Conservation (phyloP, 2,888 invertebrate species). For the Cephus pulcher region DNA sequence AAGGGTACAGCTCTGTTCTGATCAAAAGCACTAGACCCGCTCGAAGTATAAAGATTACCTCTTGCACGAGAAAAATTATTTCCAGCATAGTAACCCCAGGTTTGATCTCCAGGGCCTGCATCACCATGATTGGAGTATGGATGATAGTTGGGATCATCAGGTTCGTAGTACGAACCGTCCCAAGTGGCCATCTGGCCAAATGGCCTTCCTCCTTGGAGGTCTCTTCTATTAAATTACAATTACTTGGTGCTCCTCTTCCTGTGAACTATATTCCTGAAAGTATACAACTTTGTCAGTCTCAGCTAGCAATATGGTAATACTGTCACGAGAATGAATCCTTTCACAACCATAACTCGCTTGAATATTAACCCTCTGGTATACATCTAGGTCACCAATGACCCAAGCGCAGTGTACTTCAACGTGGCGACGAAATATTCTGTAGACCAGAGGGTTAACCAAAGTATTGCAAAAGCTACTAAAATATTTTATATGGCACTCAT, state of each 20-base stretch:
- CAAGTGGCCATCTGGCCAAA: slow-evolving; percentile 56
- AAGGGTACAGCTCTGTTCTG: not conserved
- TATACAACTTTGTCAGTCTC: not conserved
- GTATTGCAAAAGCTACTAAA: not conserved
- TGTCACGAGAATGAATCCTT: not conserved
- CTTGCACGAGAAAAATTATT: not conserved
- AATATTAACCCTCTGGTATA: not conserved
- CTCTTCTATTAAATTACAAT: not conserved
- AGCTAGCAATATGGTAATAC: not conserved
- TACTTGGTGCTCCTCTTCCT: not conserved
- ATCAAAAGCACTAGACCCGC: not conserved
- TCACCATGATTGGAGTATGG: slow-evolving; percentile 39
- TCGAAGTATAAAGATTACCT: not conserved
- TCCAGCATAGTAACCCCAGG: slow-evolving; percentile 39
- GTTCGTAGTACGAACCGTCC: slow-evolving; percentile 58
- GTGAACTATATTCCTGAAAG: not conserved
- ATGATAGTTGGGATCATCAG: slow-evolving; percentile 50
- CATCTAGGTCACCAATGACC: too few relatives aligned
- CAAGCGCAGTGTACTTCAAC: too few relatives aligned
- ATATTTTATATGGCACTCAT: not conserved
- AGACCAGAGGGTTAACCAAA: not conserved
- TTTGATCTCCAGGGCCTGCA: slow-evolving; percentile 29
- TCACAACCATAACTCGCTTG: not conserved
- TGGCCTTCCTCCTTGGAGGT: not conserved
- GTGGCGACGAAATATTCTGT: too few relatives aligned